Evolutionary conservation across 2,113 vertebrate genomes (phyloP).

Genomic region (Phalacrocorax aristotelis): DNA sequence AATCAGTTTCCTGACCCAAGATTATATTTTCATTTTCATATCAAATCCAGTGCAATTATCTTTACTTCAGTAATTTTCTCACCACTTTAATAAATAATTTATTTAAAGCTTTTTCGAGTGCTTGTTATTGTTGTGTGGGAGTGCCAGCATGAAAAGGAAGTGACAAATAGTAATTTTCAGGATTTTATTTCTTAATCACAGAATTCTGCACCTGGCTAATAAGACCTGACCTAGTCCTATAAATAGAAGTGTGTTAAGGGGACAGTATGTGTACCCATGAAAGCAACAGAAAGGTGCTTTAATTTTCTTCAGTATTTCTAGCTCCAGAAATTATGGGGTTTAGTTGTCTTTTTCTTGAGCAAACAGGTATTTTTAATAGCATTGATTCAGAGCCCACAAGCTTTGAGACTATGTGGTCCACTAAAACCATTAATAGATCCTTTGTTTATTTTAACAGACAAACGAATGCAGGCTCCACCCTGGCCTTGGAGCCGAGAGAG

Average conservation of each 20-base stretch:
- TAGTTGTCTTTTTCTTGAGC: not conserved
- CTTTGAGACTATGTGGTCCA: not conserved
- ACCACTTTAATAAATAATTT: not conserved
- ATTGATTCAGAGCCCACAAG: not conserved
- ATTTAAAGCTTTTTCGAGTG: not conserved
- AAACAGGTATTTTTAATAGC: not conserved
- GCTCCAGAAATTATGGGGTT: not conserved
- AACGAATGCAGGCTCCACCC: slow-evolving; percentile 50
- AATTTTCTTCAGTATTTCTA: not conserved
- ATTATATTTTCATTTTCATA: not conserved
- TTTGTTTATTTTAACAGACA: slow-evolving; percentile 54
- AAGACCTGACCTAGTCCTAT: not conserved
- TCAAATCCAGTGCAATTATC: not conserved
- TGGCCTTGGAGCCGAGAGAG: not conserved
- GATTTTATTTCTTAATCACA: not conserved
- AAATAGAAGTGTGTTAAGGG: not conserved
- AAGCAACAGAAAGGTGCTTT: not conserved
- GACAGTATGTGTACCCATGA: not conserved
- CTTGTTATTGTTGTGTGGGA: not conserved
- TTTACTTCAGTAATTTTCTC: not conserved
- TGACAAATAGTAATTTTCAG: not conserved
- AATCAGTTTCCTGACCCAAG: not conserved
- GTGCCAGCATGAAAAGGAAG: not conserved
- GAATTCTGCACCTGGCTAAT: not conserved
- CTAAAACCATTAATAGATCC: not conserved